Conservation (phyloP, 1,140 invertebrate species). For the Meteorus sp. region DNA sequence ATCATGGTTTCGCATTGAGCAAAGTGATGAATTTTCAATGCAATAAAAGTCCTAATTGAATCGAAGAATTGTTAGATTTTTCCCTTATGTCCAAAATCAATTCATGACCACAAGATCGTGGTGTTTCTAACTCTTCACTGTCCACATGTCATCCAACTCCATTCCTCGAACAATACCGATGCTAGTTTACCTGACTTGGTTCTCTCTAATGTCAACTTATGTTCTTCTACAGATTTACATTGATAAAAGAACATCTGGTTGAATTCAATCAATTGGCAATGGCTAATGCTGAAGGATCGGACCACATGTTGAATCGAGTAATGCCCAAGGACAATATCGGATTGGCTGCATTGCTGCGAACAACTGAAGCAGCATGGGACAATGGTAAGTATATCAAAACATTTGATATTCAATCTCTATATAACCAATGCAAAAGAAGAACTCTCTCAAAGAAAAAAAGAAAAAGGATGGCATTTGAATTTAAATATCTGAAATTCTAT, state of each 20-base stretch:
- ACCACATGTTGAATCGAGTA: slow-evolving; percentile 98
- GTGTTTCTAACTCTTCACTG: too few species aligned
- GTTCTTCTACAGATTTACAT: slow-evolving; percentile 74
- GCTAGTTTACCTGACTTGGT: neutral
- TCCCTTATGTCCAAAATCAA: too few species aligned
- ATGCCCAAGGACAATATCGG: slow-evolving; percentile 99
- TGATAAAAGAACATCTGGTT: slow-evolving; percentile 93
- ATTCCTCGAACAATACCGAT: neutral
- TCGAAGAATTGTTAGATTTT: too few species aligned
- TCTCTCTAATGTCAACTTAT: neutral
- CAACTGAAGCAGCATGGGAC: slow-evolving; percentile 91
- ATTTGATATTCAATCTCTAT: too few species aligned
- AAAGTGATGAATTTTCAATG: too few species aligned
- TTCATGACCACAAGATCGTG: too few species aligned
- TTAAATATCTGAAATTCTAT: too few species aligned
- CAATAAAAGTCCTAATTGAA: too few species aligned
- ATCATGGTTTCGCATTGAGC: too few species aligned
- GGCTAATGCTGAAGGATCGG: slow-evolving; percentile 96
- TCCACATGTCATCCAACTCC: neutral
- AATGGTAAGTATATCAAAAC: slow-evolving; percentile 65
- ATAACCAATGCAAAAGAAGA: too few species aligned
- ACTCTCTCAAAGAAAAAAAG: too few species aligned
- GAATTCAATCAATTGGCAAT: slow-evolving; percentile 99
- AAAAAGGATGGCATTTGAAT: too few species aligned
- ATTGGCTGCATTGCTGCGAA: slow-evolving; percentile 90